Evolutionary conservation across 2,113 vertebrate species (phyloP).

Genomic region (Silurus asotus): DNA sequence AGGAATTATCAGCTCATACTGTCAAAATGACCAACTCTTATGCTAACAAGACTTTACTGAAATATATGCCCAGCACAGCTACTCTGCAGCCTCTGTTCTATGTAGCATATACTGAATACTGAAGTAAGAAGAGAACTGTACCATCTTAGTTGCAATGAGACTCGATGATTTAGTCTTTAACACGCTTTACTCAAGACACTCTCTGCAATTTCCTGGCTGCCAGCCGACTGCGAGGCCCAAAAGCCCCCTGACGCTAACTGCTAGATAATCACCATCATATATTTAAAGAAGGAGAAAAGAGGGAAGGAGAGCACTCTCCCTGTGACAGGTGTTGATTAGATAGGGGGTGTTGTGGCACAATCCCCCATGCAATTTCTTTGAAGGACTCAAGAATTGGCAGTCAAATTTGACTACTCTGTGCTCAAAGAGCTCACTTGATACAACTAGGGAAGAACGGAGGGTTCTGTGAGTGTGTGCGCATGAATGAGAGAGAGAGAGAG

Average conservation of each 20-base stretch:
- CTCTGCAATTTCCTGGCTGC: slow-evolving; percentile 59
- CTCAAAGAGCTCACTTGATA: slow-evolving; percentile 30
- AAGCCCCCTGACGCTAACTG: slow-evolving; percentile 55
- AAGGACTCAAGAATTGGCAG: slow-evolving; percentile 58
- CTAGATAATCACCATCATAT: slow-evolving; percentile 64
- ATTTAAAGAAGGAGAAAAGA: slow-evolving; percentile 56
- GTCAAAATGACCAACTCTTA: neutral
- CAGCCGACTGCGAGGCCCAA: slow-evolving; percentile 48
- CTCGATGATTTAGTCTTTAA: slow-evolving; percentile 56
- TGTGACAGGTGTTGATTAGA: slow-evolving; percentile 68
- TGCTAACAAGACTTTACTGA: neutral
- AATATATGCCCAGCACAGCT: neutral
- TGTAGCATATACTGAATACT: slow-evolving; percentile 15
- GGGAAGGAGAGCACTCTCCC: slow-evolving; percentile 48
- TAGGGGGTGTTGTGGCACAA: slow-evolving; percentile 61
- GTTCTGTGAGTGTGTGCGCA: slow-evolving; percentile 7
- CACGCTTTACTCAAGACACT: slow-evolving; percentile 60
- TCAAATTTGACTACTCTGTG: slow-evolving; percentile 49
- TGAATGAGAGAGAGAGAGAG: neutral
- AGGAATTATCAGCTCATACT: neutral
- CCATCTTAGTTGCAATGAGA: slow-evolving; percentile 45
- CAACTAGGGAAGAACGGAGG: slow-evolving; percentile 23
- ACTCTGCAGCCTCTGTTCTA: slow-evolving; percentile 2
- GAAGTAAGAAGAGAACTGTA: slow-evolving; percentile 3
- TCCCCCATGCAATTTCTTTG: slow-evolving; percentile 59